Evolutionary conservation across 2,888 invertebrate genomes (phyloP), one percentile per base, ranked within the genome.

Genomic region (Pseudococcus jackbeardsleyi): DNA sequence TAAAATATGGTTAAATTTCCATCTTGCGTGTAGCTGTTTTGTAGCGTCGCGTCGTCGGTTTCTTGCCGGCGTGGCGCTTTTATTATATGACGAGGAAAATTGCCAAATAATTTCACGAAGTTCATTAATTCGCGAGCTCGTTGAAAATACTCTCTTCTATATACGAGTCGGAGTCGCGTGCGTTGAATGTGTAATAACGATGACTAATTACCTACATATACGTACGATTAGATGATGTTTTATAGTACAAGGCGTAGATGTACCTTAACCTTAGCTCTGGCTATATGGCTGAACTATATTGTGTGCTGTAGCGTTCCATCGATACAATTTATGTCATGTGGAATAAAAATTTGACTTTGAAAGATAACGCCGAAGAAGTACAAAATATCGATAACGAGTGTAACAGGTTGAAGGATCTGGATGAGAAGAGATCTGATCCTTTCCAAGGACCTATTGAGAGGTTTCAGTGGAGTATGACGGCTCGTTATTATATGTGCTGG

Each of bases 401-500:
- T 90, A 91, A 91, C 89, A 91, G 91, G 89, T 91, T 93, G 86
- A 91, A 91, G 88, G 91, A 91, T 22, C 91, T 91, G 86, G 93
- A 93, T 90, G 91, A 93, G 89, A 91, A 90, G 79, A 91, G 91
- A 59, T 92, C 92, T 17, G 90, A 92, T 89, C 94, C 94, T 0
- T 91, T 91, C 84, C 89, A 91, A 12, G 90, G 91, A 0, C 90
- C 90, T 1, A 87, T 91, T 50, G 94, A 94, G 90, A 92, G 93
- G 88, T 94, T 93, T 90, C 93, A 93, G 90, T 95, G 94, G 94
- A 92, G 94, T 68, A 92, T 93, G 0, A 92, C 94, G 0, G 94
- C 94, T 0, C 93, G 94, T 90, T 95, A 94, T 91, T 95, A 93
- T 91, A 94, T 95, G 94, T 95, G 95, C 90, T 94, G 93, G 94